Conservation (phyloP, 1,140 invertebrate genomes). For the Sycophila sp. region DNA sequence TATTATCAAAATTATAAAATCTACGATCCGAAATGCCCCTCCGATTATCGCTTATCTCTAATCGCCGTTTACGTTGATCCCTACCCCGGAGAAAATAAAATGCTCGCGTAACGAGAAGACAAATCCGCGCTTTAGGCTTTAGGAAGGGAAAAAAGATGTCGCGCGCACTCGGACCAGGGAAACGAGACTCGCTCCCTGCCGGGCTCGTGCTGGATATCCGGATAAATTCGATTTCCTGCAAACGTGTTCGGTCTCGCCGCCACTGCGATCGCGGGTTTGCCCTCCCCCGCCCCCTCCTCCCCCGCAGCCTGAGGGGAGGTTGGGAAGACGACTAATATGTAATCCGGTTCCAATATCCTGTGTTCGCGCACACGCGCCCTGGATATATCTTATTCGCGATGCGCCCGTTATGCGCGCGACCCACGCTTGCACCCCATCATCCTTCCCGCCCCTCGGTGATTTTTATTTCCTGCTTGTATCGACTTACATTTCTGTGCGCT, state of each 20-base stretch:
- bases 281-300: background rate
- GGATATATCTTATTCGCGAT: slow-evolving; percentile 17
- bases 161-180: background rate
- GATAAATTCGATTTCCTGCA: slow-evolving; percentile 48
- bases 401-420: background rate
- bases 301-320: background rate
- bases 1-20: too few species aligned
- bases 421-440: too few species aligned
- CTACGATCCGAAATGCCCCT: too few species aligned
- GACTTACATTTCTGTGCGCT: background rate
- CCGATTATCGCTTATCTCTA: too few species aligned
- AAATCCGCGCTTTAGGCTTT: background rate
- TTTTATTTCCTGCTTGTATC: background rate
- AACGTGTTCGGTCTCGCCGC: slow-evolving; percentile 32
- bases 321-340: slow-evolving; percentile 48
- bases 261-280: too few species aligned
- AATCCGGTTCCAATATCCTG: slow-evolving; percentile 55
- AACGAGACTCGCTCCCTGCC: background rate
- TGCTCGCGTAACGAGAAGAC: background rate
- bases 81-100: background rate
- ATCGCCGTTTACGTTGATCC: too few species aligned
- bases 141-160: background rate
- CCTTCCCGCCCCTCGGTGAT: background rate
- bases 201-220: slow-evolving; percentile 29
- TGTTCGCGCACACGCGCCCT: slow-evolving; percentile 5